Conservation (phyloP, 1,140 invertebrate genomes). For the Macrostomum lignano region DNA sequence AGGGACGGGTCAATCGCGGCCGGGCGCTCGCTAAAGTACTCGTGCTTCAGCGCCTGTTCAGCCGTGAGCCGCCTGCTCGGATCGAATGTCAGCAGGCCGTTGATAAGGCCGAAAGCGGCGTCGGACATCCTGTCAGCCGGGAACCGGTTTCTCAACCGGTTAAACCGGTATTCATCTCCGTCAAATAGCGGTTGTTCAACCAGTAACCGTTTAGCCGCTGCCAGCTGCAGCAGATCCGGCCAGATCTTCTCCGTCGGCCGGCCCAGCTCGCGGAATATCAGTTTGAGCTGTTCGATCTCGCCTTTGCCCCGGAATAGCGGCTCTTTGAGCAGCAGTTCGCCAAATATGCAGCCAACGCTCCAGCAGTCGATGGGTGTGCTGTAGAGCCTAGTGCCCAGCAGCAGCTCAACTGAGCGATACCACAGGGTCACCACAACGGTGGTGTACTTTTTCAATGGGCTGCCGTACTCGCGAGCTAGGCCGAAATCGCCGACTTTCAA, state of each 20-base stretch:
- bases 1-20: slow-evolving; percentile 69
- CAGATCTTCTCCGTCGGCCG: slow-evolving; percentile 80
- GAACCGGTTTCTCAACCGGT: slow-evolving; percentile 49
- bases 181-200: slow-evolving; percentile 64
- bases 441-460: slow-evolving; percentile 75
- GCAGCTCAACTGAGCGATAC: slow-evolving; percentile 73
- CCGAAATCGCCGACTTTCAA: slow-evolving; percentile 80
- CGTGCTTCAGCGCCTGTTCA: slow-evolving; percentile 53
- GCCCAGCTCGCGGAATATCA: slow-evolving; percentile 72
- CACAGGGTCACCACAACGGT: slow-evolving; percentile 86
- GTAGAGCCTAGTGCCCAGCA: slow-evolving; percentile 39
- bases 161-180: slow-evolving; percentile 60
- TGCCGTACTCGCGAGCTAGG: slow-evolving; percentile 80
- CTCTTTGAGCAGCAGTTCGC: slow-evolving; percentile 72
- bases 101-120: not conserved
- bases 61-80: slow-evolving; percentile 57
- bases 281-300: slow-evolving; percentile 40
- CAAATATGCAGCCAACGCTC: slow-evolving; percentile 96
- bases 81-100: slow-evolving; percentile 64
- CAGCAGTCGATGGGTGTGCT: slow-evolving; percentile 86
- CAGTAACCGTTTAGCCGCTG: slow-evolving; percentile 56
- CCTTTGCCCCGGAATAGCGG: slow-evolving; percentile 80
- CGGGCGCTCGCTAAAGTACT: slow-evolving; percentile 66
- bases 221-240: slow-evolving; percentile 37
- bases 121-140: slow-evolving; percentile 1